phyloP scores from a whole-genome alignment of 2,888 invertebrate species.

The Chymomyza procnemis region DNA sequence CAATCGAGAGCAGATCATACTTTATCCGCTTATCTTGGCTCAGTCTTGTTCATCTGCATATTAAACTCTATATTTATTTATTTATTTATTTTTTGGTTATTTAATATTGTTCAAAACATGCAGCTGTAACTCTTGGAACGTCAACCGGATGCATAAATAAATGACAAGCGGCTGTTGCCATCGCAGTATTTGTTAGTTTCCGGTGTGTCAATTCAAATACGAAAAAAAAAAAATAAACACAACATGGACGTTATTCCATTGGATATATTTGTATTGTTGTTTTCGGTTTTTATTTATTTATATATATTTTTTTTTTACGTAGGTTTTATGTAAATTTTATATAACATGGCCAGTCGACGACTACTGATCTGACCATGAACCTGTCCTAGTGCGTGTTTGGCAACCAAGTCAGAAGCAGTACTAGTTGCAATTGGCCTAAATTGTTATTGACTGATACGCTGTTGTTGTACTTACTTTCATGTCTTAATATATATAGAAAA shows the following conservation, averaged over 20 bases:
- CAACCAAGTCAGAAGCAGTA: neutral
- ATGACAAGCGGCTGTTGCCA: constrained; percentile 54
- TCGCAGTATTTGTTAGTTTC: constrained; percentile 43
- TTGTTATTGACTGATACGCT: neutral
- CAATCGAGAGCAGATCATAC: neutral
- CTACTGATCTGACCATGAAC: neutral
- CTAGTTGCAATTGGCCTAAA: neutral
- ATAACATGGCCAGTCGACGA: neutral
- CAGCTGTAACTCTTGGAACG: constrained; percentile 23
- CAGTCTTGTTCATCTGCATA: neutral
- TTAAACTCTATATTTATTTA: neutral
- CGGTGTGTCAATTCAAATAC: constrained; percentile 40
- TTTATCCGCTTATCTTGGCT: neutral
- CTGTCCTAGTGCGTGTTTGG: neutral
- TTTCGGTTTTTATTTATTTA: constrained; percentile 21
- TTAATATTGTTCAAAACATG: neutral
- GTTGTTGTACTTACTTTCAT: neutral
- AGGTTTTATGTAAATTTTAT: constrained; percentile 11
- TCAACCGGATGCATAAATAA: constrained; percentile 70
- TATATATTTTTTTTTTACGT: neutral
- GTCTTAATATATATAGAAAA: neutral
- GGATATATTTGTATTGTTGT: constrained; percentile 20
- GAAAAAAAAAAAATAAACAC: neutral
- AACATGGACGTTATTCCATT: constrained; percentile 32
- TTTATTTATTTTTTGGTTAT: neutral